Evolutionary conservation across 2,797 vertebrate genomes (phyloP).

Genomic region (Rhadinocentrus ornatus): DNA sequence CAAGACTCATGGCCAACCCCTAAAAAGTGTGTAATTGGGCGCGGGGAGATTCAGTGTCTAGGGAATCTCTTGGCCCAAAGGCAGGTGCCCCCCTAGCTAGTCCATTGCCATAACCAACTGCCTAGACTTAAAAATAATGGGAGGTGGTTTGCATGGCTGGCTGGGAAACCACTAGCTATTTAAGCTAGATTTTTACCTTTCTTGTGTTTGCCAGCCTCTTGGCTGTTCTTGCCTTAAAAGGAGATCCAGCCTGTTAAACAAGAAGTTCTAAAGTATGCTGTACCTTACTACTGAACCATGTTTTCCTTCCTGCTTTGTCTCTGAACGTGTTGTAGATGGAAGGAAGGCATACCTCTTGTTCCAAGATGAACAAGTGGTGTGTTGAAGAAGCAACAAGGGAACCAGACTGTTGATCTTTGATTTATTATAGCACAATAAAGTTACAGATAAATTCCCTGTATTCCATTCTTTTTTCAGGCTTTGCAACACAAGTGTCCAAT

Average conservation of each 20-base stretch:
- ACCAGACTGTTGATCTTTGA: not conserved
- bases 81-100: conserved; percentile 59
- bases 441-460: conserved; percentile 7
- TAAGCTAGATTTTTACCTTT: conserved; percentile 23
- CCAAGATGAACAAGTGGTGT: not conserved
- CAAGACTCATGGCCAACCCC: conserved; percentile 46
- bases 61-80: conserved; percentile 66
- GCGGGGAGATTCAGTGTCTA: conserved; percentile 43
- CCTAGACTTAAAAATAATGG: conserved; percentile 53
- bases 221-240: conserved; percentile 6
- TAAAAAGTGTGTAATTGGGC: conserved; percentile 67
- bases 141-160: conserved; percentile 35
- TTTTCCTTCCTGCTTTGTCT: conserved; percentile 8
- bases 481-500: not conserved
- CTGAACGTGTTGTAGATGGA: conserved; percentile 5
- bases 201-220: conserved; percentile 14
- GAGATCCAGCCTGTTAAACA: conserved; percentile 10
- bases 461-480: not conserved
- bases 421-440: not conserved
- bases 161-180: conserved; percentile 16
- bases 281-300: conserved; percentile 11
- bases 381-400: not conserved
- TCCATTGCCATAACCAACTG: conserved; percentile 55
- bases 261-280: conserved; percentile 10
- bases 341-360: not conserved